Conservation (phyloP, 2,797 vertebrate genomes). For the Argyrosomus regius region DNA sequence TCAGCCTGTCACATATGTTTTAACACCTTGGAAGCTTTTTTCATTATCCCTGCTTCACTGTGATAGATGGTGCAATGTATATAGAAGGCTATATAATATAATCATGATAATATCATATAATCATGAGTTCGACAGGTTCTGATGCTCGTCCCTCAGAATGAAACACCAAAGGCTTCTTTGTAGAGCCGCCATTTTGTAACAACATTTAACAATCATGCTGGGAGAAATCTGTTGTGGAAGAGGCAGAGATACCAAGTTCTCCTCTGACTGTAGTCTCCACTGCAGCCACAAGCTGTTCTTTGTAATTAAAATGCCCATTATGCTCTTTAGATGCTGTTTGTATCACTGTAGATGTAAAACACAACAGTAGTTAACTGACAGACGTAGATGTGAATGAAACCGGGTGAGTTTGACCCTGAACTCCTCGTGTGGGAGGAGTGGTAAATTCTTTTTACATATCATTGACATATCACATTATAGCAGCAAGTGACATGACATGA, state of each 20-base stretch:
- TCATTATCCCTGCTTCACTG: neutral
- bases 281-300: constrained; percentile 10
- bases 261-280: neutral
- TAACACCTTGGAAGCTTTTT: neutral
- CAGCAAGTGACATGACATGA: neutral
- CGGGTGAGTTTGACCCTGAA: neutral
- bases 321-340: fast-evolving
- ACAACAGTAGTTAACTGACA: neutral
- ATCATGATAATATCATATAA: neutral
- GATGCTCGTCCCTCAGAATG: neutral
- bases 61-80: neutral
- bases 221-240: constrained; percentile 16
- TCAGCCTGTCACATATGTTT: neutral
- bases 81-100: neutral
- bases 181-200: constrained; percentile 42
- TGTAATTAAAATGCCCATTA: constrained; percentile 6
- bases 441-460: neutral
- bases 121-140: neutral
- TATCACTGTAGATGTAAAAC: neutral
- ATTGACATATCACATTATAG: neutral
- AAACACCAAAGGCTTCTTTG: constrained; percentile 2
- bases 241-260: constrained; percentile 5
- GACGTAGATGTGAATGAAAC: neutral
- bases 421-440: neutral
- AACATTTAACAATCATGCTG: constrained; percentile 19